Percentiles rank a stretch among this genome's conserved stretches.
phyloP scores from a whole-genome alignment of 2,113 vertebrate genomes.

The Euleptes europaea region DNA sequence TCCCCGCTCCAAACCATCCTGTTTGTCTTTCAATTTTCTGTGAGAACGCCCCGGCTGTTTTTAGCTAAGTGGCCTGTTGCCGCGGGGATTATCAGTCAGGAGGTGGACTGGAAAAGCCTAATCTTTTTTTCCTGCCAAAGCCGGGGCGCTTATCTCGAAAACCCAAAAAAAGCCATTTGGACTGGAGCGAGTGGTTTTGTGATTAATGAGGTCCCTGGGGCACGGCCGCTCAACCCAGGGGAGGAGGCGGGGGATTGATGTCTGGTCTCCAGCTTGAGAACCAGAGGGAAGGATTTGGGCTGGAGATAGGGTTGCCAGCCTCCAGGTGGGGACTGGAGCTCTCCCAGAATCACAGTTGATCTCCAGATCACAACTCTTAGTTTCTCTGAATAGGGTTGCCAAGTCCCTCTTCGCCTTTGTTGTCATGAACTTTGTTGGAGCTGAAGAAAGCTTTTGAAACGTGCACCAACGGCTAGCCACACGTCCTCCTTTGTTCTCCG shows the following conservation, averaged over 20 bases:
- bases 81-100: slow-evolving; percentile 44
- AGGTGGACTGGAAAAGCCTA: slow-evolving; percentile 60
- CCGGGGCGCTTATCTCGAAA: slow-evolving; percentile 62
- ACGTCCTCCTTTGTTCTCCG: too few species aligned
- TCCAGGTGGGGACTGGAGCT: too few species aligned
- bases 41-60: slow-evolving; percentile 33
- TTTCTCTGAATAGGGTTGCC: too few species aligned
- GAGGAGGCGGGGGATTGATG: background rate
- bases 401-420: too few species aligned
- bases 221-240: background rate
- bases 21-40: slow-evolving; percentile 23
- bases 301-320: too few species aligned
- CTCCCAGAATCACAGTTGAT: too few species aligned
- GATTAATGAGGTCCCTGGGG: slow-evolving; percentile 28
- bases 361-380: too few species aligned
- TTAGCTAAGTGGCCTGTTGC: slow-evolving; percentile 45
- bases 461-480: too few species aligned
- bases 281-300: background rate
- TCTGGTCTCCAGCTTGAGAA: background rate
- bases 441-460: too few species aligned
- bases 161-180: slow-evolving; percentile 41
- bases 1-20: background rate
- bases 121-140: slow-evolving; percentile 71
- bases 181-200: slow-evolving; percentile 19
- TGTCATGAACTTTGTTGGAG: too few species aligned